These are phyloP conservation scores for Drosophila peninsularis DNA, from an alignment of 2,888 invertebrate species.

Conservation along the genomic window DNA sequence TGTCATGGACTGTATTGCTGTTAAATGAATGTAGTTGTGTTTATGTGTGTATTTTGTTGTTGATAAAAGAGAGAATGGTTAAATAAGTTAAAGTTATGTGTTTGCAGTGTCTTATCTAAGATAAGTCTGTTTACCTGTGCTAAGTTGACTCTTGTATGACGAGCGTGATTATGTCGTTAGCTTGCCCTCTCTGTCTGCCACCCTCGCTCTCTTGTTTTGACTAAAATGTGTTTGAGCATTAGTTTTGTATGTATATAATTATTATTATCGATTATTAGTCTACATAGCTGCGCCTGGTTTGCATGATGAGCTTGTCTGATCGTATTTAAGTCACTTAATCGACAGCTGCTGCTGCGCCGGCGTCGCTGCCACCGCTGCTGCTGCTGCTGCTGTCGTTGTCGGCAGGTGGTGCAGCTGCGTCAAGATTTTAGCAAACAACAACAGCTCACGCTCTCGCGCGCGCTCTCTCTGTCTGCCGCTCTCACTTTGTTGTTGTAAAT, in stretches of 20 bases:
- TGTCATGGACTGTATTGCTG: not conserved
- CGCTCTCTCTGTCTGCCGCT: slow-evolving; percentile 8
- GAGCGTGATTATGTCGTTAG: not conserved
- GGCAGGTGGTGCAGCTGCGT: slow-evolving; percentile 70
- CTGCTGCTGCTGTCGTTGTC: slow-evolving; percentile 26
- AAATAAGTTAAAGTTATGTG: no score
- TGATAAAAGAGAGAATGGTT: not conserved
- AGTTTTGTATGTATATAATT: not conserved
- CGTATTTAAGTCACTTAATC: slow-evolving; percentile 34
- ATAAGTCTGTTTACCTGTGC: not conserved
- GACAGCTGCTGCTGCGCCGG: slow-evolving; percentile 75
- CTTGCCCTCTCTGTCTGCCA: not conserved
- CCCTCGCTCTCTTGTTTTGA: not conserved
- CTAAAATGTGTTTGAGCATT: not conserved
- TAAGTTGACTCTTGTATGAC: not conserved
- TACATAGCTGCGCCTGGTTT: slow-evolving; percentile 14
- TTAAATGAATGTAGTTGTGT: not conserved
- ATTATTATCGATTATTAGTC: slow-evolving; percentile 46
- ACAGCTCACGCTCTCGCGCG: slow-evolving; percentile 1
- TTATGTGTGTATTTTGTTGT: not conserved
- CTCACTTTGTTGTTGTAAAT: slow-evolving; percentile 25
- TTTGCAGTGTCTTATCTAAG: not conserved
- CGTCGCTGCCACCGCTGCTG: slow-evolving; percentile 52
- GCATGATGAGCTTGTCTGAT: slow-evolving; percentile 44
- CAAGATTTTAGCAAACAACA: slow-evolving; percentile 58